Base-by-base conservation (phyloP, 2,888 invertebrate genomes). In the Pedicia rivosa region DNA sequence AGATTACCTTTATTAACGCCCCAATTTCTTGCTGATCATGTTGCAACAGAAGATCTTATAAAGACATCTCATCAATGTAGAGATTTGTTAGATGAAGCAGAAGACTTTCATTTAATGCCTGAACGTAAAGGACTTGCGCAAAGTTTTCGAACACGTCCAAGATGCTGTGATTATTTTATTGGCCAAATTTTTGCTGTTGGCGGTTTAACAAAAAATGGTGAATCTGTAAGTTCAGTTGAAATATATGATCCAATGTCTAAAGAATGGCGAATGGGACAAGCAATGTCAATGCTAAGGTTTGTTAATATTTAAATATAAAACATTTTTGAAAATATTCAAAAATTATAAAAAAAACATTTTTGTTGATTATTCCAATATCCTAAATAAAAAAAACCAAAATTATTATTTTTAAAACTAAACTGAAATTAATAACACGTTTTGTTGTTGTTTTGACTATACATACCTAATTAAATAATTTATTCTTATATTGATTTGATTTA, bases 171-270 rank as follows among this genome's bases (percentile, higher is more conserved):
- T 53, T 68, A 66, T 47, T 68, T 80, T 14, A 72, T 76, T 45
- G 87, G 87, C 1, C 74, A 80, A 49, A 83, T 88, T 43, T 88
- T 80, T 57, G 87, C 84, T 31, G 82, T 88, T 26, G 88, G 87
- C 15, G 88, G 87, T 2, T 62, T 87, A 16, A 83, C 83, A 28
- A 79, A 82, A 52, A 77, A 78, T 48, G 83, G 82, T 57, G 82
- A 84, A 53, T 83, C 84, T 0, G 63, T 84, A 31, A 80, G 79
- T 47, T 84, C 84, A 1, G 86, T 87, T 0, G 87, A 88, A 61
- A 78, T 77, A 46, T 87, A 74, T 54, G 81, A 87, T 62, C 83
- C 86, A 1, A 62, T 66, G 29, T 59, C 59, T 5, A 67, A 74
- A 30, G 64, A 71, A 41, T 88, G 87, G 87, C 67, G 71, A 50